Conservation (phyloP, 2,888 invertebrate genomes). For the Oeneis ivallda region DNA sequence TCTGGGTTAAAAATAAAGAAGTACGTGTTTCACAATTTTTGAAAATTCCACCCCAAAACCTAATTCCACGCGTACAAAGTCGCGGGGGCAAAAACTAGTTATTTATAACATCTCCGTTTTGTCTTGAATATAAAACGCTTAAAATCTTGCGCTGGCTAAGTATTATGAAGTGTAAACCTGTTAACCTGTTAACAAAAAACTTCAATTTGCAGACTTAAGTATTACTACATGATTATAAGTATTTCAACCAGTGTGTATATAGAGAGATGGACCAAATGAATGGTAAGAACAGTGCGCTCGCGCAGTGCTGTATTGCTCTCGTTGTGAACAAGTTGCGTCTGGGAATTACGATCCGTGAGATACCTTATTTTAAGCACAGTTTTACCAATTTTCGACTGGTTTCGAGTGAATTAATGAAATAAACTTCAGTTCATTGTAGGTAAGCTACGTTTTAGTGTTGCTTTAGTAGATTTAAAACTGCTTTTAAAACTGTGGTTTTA, state of each 20-base stretch:
- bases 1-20: too few species aligned
- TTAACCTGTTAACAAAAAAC: not conserved
- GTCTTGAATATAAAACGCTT: too few species aligned
- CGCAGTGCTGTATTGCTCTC: slow-evolving; percentile 47
- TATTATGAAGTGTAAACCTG: not conserved
- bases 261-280: not conserved
- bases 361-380: slow-evolving; percentile 4
- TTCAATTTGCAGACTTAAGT: not conserved
- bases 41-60: too few species aligned
- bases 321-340: slow-evolving; percentile 48
- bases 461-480: not conserved
- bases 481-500: too few species aligned
- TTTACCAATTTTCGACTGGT: not conserved
- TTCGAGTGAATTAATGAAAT: slow-evolving; percentile 27
- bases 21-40: too few species aligned
- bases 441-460: not conserved
- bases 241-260: not conserved
- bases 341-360: slow-evolving; percentile 6
- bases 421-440: slow-evolving; percentile 12
- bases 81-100: too few species aligned
- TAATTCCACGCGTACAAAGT: too few species aligned
- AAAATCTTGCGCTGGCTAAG: too few species aligned
- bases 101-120: too few species aligned
- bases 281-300: slow-evolving; percentile 17
- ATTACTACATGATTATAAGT: not conserved